Evolutionary conservation across 2,888 invertebrate species (phyloP).

Genomic region (Drosophila flavopinicola): DNA sequence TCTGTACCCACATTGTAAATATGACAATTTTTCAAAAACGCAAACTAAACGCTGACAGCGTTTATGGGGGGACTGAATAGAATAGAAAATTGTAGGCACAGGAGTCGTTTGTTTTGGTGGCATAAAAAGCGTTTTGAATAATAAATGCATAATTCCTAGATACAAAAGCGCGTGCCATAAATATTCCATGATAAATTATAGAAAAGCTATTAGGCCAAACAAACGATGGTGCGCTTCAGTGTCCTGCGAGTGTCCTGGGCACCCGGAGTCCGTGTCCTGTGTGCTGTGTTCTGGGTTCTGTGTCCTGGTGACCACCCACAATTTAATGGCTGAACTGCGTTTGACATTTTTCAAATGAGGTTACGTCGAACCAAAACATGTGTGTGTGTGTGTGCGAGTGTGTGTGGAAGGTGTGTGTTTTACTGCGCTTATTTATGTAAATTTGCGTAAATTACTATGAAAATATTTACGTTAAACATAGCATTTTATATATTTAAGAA

Average conservation of each 20-base stretch:
- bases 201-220: constrained; percentile 78
- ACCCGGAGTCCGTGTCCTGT: neutral
- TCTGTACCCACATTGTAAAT: constrained; percentile 42
- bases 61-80: constrained; percentile 52
- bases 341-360: constrained; percentile 80
- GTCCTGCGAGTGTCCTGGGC: constrained; percentile 10
- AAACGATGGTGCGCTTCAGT: constrained; percentile 54
- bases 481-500: constrained; percentile 70
- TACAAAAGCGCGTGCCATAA: constrained; percentile 76
- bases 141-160: constrained; percentile 76
- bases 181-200: constrained; percentile 78
- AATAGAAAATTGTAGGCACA: constrained; percentile 8
- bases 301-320: constrained; percentile 8
- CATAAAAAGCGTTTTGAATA: constrained; percentile 70
- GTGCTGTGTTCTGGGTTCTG: constrained; percentile 4
- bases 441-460: constrained; percentile 71
- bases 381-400: neutral
- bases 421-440: constrained; percentile 73
- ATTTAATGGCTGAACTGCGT: constrained; percentile 59
- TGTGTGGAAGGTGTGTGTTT: constrained; percentile 2
- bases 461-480: constrained; percentile 77
- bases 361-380: constrained; percentile 49
- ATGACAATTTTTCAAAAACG: constrained; percentile 57
- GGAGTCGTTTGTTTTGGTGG: constrained; percentile 40
- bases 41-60: constrained; percentile 69